Conservation (phyloP, 2,797 vertebrate genomes). For the Balearica regulorum region DNA sequence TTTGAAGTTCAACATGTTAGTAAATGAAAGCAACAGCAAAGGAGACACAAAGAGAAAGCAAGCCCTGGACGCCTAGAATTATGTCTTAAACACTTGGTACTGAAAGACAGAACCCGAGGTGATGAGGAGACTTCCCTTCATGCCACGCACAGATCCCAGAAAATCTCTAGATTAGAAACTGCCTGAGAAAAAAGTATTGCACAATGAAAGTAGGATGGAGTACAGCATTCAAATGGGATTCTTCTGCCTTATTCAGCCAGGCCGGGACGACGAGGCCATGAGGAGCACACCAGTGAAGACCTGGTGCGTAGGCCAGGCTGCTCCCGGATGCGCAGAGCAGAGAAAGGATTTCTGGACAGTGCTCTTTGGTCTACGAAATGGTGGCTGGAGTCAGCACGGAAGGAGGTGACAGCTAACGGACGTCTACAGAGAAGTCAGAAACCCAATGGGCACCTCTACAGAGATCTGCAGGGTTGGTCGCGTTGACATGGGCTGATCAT, state of each 20-base stretch:
- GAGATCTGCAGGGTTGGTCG: not conserved
- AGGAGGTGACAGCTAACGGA: not conserved
- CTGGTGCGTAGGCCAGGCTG: not conserved
- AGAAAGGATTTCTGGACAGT: not conserved
- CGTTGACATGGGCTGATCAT: rapidly evolving
- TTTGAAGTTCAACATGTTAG: conserved; percentile 64
- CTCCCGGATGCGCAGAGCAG: rapidly evolving
- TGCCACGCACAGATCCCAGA: conserved; percentile 49
- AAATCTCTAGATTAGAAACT: conserved; percentile 63
- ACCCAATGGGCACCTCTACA: not conserved
- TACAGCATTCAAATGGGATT: not conserved
- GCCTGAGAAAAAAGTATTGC: conserved; percentile 32
- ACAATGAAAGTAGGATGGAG: conserved; percentile 30
- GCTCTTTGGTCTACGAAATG: not conserved
- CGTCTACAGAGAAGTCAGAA: not conserved
- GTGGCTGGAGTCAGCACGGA: not conserved
- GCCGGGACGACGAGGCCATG: rapidly evolving
- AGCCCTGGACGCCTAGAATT: conserved; percentile 56
- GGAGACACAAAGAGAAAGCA: conserved; percentile 65
- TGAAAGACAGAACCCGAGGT: conserved; percentile 62
- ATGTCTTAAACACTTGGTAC: conserved; percentile 48
- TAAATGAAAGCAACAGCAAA: conserved; percentile 61
- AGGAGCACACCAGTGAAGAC: not conserved
- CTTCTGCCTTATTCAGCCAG: not conserved
- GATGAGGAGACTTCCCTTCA: conserved; percentile 49